Conservation (phyloP, 2,113 vertebrate species). For the Sialia sialis region DNA sequence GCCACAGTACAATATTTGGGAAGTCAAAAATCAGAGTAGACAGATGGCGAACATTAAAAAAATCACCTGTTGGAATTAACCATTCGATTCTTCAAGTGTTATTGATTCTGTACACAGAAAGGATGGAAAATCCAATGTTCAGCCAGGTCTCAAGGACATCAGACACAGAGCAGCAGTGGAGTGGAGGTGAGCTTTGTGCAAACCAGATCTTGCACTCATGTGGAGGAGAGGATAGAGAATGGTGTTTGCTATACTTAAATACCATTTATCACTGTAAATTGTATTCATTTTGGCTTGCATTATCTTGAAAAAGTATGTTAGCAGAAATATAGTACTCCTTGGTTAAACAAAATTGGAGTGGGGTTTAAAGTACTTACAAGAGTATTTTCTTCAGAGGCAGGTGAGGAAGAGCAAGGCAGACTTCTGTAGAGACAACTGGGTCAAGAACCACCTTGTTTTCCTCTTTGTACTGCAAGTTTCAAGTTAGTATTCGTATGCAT, state of each 20-base stretch:
- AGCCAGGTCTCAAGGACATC: neutral
- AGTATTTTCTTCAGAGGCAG: neutral
- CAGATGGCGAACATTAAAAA: neutral
- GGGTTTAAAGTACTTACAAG: neutral
- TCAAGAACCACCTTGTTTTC: neutral
- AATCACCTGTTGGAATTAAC: neutral
- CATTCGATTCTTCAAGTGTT: neutral
- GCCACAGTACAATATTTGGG: neutral
- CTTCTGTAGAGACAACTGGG: neutral
- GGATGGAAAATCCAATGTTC: neutral
- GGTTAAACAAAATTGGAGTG: neutral
- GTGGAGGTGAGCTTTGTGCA: neutral
- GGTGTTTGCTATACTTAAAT: neutral
- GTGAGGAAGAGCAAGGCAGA: neutral
- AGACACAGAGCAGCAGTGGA: neutral
- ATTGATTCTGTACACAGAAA: neutral
- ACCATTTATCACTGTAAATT: neutral
- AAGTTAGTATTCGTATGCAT: neutral
- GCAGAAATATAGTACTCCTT: neutral
- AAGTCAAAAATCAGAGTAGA: neutral
- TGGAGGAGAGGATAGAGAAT: neutral
- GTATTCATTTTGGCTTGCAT: neutral
- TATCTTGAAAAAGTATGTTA: neutral
- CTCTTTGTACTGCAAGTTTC: neutral
- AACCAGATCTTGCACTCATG: neutral